Conservation (phyloP, 2,888 invertebrate species). For the Creontiades dilutus region DNA sequence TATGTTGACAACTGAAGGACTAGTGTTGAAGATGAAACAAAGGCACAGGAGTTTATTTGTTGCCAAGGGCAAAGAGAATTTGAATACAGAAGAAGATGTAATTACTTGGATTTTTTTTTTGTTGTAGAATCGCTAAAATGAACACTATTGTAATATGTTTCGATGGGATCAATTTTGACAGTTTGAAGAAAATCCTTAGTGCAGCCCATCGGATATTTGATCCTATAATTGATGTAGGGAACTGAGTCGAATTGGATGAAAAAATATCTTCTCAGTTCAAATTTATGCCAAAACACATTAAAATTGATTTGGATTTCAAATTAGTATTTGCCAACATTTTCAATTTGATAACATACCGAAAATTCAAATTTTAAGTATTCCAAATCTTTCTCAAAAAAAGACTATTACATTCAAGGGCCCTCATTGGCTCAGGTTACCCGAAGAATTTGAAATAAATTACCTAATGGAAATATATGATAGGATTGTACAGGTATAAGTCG, state of each 20-base stretch:
- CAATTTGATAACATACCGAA: no score
- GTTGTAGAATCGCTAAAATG: neutral
- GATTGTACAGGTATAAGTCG: neutral
- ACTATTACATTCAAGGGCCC: neutral
- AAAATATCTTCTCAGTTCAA: neutral
- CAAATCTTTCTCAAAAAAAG: no score
- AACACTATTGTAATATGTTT: neutral
- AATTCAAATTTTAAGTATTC: no score
- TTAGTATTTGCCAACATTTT: no score
- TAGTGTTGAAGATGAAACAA: neutral
- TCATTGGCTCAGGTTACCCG: neutral
- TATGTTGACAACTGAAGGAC: slow-evolving; percentile 15
- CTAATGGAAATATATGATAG: slow-evolving; percentile 3
- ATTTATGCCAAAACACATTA: no score
- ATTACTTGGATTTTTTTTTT: neutral
- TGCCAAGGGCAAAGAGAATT: neutral
- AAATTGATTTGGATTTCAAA: no score
- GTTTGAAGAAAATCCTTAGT: slow-evolving; percentile 67
- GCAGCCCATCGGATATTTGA: slow-evolving; percentile 74
- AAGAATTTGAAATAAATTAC: neutral
- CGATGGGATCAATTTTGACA: neutral
- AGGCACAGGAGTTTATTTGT: neutral
- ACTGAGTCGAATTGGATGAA: slow-evolving; percentile 67
- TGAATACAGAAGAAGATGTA: neutral
- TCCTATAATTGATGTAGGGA: slow-evolving; percentile 74